Evolutionary conservation across 2,113 vertebrate genomes (phyloP), one percentile per base, ranked within the genome.

Genomic region (Candoia aspera): DNA sequence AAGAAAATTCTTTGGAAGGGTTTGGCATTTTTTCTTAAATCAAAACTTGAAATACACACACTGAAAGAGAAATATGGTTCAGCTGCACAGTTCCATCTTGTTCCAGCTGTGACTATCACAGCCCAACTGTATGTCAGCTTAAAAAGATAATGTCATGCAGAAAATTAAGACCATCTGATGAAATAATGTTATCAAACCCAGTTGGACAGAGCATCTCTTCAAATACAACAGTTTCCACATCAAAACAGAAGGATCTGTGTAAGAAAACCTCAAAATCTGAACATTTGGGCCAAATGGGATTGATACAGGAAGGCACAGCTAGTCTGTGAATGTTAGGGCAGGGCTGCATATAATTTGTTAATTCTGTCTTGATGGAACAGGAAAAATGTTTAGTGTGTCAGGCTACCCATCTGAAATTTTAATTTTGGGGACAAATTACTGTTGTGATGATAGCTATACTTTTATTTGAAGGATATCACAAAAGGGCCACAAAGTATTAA

Each of bases 141-240:
- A 93, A 96, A 96, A 96, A 96, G 87, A 96, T 96, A 97, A 97
- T 86, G 87, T 91, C 94, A 95, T 93, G 92, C 86, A 97, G 95
- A 97, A 97, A 97, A 97, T 96, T 95, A 96, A 95, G 95, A 97
- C 94, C 90, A 96, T 96, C 90, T 95, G 92, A 97, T 96, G 94
- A 97, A 97, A 95, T 95, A 94, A 91, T 73, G 23, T 95, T 95
- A 96, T 88, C 92, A 97, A 96, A 97, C 94, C 86, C 46, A 93
- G 94, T 94, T 93, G 93, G 91, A 96, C 93, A 96, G 91, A 94
- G 93, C 42, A 96, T 90, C 21, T 90, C 92, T 92, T 96, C 94
- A 83, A 93, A 91, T 91, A 0, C 55, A 94, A 94, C 5, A 9
- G 92, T 91, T 97, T 97, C 93, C 94, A 96, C 91, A 97, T 85